phyloP scores from a whole-genome alignment of 2,113 vertebrate species.

The Chloroceryle aenea region DNA sequence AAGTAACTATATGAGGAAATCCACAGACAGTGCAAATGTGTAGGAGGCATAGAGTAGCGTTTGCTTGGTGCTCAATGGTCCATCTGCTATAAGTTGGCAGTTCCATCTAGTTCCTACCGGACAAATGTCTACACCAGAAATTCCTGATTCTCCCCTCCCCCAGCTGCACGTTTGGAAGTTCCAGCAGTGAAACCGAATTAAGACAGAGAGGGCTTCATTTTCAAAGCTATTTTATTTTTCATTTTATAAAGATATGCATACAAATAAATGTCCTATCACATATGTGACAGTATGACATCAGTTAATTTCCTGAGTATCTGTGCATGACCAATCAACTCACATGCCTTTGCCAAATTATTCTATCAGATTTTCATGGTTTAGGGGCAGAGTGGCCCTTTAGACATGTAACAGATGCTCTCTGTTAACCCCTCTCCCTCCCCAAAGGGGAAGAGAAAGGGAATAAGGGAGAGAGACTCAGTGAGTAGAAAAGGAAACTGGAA shows the following conservation, averaged over 20 bases:
- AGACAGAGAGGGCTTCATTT: background rate
- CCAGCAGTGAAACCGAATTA: background rate
- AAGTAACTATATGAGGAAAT: slow-evolving; percentile 36
- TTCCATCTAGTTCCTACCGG: slow-evolving; percentile 13
- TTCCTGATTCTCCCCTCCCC: background rate
- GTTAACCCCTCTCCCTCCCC: too few species aligned
- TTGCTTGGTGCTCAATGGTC: slow-evolving; percentile 46
- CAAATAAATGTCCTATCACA: background rate
- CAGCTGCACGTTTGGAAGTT: background rate
- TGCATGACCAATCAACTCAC: background rate
- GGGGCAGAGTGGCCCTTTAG: too few species aligned
- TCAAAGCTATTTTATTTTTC: background rate
- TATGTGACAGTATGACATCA: background rate
- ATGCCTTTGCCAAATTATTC: background rate
- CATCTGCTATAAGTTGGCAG: slow-evolving; percentile 7
- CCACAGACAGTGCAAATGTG: background rate
- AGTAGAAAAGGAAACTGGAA: too few species aligned
- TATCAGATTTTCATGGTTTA: too few species aligned
- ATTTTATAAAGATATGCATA: background rate
- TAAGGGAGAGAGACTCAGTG: too few species aligned
- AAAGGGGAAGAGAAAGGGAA: too few species aligned
- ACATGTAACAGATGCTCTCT: too few species aligned
- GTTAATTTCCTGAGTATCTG: background rate
- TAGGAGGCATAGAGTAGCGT: slow-evolving; percentile 1
- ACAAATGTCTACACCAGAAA: slow-evolving; percentile 12